Base-by-base conservation (phyloP, 2,797 vertebrate species). In the Hoplostethus atlanticus region DNA sequence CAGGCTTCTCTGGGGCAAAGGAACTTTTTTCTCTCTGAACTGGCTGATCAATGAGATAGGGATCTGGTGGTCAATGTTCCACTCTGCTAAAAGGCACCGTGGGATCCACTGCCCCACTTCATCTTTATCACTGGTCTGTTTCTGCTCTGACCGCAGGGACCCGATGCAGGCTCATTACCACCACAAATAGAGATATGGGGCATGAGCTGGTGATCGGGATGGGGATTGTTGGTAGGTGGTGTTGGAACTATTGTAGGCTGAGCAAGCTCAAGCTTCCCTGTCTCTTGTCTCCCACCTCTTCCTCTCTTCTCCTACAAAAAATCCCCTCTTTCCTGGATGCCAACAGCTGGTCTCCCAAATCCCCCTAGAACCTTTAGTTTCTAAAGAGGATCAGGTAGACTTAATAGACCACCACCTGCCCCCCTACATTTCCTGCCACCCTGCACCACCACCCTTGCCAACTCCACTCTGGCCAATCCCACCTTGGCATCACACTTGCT, bases 21-120 rank as follows among this genome's bases (percentile, higher is more conserved):
- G 58, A 79, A 75, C 67, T 85, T 77, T 70, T 84, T 77, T 79
- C 79, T 76, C 79, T 72, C 64, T 81, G 71, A 84, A 79, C 78
- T 38, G 61, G 65, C 74, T 88, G 87, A 93, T 92, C 93, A 90
- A 88, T 93, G 84, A 89, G 90, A 92, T 87, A 83, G 87, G 88
- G 83, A 90, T 91, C 90, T 89, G 16, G 52, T 85, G 87, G 90
- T 91, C 90, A 91, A 87, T 93, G 87, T 92, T 91, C 77, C 89
- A 81, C 83, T 90, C 83, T 76, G 78, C 85, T 89, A 86, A 92
- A 90, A 90, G 87, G 86, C 87, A 85, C 80, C 79, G 28, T 73
- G 90, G 92, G 85, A 93, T 84, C 84, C 16, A 50, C 80, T 74
- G 73, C 83, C 71, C 76, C 21, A 84, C 82, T 91, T 89, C 84